Percentiles rank a stretch among this genome's conserved stretches.
Conservation (phyloP, 1,140 invertebrate species). For the Drosophila littoralis region DNA sequence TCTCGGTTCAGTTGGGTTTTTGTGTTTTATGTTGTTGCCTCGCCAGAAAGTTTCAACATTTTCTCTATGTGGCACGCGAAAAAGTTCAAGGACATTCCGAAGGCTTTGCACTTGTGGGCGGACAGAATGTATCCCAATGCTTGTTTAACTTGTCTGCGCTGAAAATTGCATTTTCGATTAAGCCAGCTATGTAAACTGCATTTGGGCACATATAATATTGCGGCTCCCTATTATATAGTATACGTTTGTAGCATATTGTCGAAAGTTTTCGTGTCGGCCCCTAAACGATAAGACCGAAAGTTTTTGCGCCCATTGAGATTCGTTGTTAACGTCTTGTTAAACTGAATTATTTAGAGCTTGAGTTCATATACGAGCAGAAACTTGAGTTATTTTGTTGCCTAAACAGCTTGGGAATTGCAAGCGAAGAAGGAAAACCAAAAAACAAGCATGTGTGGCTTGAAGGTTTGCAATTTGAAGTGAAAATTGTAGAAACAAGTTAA, state of each 20-base stretch:
- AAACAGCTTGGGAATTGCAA: conserved; percentile 8
- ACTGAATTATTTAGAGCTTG: background rate
- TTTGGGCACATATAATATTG: conserved; percentile 68
- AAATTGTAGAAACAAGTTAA: too few relatives aligned
- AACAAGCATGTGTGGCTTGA: too few relatives aligned
- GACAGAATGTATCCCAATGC: conserved; percentile 1
- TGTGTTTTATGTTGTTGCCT: background rate
- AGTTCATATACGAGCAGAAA: background rate
- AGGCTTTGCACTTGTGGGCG: conserved; percentile 4
- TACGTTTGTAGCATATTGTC: conserved; percentile 2
- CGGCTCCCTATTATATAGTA: conserved; percentile 35
- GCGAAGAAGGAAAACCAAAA: background rate
- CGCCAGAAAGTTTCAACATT: conserved; percentile 36
- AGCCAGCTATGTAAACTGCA: conserved; percentile 66
- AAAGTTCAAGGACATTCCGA: conserved; percentile 73
- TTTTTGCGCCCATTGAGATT: conserved; percentile 24
- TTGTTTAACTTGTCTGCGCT: conserved; percentile 64
- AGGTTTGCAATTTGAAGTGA: too few relatives aligned
- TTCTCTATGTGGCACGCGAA: conserved; percentile 52
- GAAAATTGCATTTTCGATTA: conserved; percentile 79
- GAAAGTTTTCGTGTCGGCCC: conserved; percentile 53
- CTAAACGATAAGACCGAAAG: conserved; percentile 47
- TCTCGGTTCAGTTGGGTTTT: background rate
- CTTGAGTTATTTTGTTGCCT: background rate
- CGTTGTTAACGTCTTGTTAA: conserved; percentile 3